Evolutionary conservation across 1,140 invertebrate species (phyloP), one percentile per base, ranked within the genome.

Genomic region (Drosophila arawakana): DNA sequence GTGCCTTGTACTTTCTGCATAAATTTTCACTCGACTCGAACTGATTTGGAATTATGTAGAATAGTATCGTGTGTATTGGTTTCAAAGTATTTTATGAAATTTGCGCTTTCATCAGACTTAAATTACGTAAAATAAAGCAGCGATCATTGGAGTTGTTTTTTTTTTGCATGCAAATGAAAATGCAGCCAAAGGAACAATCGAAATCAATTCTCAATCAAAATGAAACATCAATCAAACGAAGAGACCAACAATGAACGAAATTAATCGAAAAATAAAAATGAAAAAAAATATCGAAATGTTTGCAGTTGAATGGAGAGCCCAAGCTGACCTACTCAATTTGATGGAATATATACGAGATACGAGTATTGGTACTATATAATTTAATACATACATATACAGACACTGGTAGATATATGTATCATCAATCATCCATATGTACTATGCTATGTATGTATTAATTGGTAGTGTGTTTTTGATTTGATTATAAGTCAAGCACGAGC

Each of bases 101-200:
- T 47, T 66, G 44, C 21, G 35, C 30, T 41, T 50, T 57, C 30
- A 54, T 55, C 41, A 54, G 47, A 58, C 13, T 49, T 57, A 71
- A 44, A 15, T 34, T 57, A 71, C 8, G 18, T 25, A 43, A 63
- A 62, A 47, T 8, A 61, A 69, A 57, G 60, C 70, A 79, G 70
- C 65, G 70, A 78, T 81, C 67, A 80, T 54, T 71, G 52, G 67
- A 86, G 15, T 15, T 15, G 15, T 15, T 15, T 15, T 15, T 21
- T 21, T 0, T 73, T 63, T n/a, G 72, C 82, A 86, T 86, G 83
- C 83, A 83, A 88, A 80, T 78, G 72, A 71, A 57, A 82, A 82
- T 85, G 78, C 72, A 86, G 71, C 74, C 81, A 86, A 69, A 65
- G 50, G 79, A 72, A 69, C 81, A 25, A 79, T 79, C 52, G 47